Evolutionary conservation across 2,113 vertebrate species (phyloP).

Genomic region (Hiodon tergisus): DNA sequence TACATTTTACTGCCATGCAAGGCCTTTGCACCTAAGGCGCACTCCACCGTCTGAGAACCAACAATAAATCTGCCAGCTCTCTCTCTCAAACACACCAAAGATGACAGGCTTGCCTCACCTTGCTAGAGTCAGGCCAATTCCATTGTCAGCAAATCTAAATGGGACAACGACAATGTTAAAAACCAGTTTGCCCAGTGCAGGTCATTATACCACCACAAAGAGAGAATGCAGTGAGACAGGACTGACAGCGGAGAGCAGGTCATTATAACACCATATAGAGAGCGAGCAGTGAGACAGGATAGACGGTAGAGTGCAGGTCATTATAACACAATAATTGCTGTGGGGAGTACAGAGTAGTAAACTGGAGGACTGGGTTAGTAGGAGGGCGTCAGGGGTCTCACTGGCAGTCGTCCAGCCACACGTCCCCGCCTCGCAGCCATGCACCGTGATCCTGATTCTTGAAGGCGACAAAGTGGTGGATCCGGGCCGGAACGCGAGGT

Average conservation of each 20-base stretch:
- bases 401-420: slow-evolving; percentile 94
- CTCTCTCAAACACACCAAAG: neutral
- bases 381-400: slow-evolving; percentile 44
- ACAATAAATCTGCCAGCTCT: no score
- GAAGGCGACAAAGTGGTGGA: slow-evolving; percentile 83
- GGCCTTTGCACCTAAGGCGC: slow-evolving; percentile 23
- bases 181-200: neutral
- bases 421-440: slow-evolving; percentile 92
- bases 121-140: slow-evolving; percentile 90
- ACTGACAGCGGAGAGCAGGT: neutral
- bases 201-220: neutral
- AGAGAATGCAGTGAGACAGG: neutral
- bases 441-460: slow-evolving; percentile 97
- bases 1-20: neutral
- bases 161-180: slow-evolving; percentile 28
- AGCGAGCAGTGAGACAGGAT: neutral
- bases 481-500: slow-evolving; percentile 85
- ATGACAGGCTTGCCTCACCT: slow-evolving; percentile 64
- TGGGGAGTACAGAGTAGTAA: no score
- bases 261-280: neutral
- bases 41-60: slow-evolving; percentile 35
- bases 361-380: no score
- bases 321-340: no score
- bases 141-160: slow-evolving; percentile 91
- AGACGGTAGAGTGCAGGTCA: no score